These are phyloP conservation scores for Sanderia malayensis DNA, from an alignment of 30 jellyfish, hydroid and myxozoan species.

Conservation along the genomic window DNA sequence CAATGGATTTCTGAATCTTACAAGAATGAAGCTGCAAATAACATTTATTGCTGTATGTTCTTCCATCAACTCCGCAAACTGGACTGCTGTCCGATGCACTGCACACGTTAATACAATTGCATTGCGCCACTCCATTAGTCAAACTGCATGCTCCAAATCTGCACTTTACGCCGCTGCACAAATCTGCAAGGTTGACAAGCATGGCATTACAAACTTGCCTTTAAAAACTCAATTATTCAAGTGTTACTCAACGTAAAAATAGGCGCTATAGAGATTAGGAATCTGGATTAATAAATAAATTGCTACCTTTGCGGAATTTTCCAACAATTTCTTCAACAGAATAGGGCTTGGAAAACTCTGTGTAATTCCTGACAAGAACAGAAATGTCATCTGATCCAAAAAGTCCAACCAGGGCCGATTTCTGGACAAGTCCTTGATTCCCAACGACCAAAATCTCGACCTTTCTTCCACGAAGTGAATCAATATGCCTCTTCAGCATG, in stretches of 20 bases:
- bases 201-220: too few species aligned
- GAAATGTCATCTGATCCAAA: slow-evolving; percentile 33
- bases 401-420: slow-evolving; percentile 16
- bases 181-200: slow-evolving; percentile 40
- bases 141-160: slow-evolving; percentile 34
- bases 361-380: slow-evolving; percentile 5
- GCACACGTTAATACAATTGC: slow-evolving; percentile 53
- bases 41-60: slow-evolving; percentile 55
- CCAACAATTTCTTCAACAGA: slow-evolving; percentile 16
- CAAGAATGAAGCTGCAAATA: slow-evolving; percentile 43
- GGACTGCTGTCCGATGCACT: slow-evolving; percentile 6
- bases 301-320: slow-evolving; percentile 41
- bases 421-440: slow-evolving; percentile 14
- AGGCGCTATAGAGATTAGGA: too few species aligned
- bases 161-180: slow-evolving; percentile 38
- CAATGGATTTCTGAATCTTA: slow-evolving; percentile 1
- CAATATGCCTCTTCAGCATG: neutral
- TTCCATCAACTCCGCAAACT: slow-evolving; percentile 63
- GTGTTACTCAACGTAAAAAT: too few species aligned
- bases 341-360: slow-evolving; percentile 1
- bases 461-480: slow-evolving; percentile 9
- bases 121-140: slow-evolving; percentile 31
- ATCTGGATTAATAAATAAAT: too few species aligned
- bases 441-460: slow-evolving; percentile 40
- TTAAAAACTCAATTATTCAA: too few species aligned